These are phyloP conservation scores for Notocelia uddmanniana DNA, from an alignment of 2,888 invertebrate genomes.

Conservation along the genomic window DNA sequence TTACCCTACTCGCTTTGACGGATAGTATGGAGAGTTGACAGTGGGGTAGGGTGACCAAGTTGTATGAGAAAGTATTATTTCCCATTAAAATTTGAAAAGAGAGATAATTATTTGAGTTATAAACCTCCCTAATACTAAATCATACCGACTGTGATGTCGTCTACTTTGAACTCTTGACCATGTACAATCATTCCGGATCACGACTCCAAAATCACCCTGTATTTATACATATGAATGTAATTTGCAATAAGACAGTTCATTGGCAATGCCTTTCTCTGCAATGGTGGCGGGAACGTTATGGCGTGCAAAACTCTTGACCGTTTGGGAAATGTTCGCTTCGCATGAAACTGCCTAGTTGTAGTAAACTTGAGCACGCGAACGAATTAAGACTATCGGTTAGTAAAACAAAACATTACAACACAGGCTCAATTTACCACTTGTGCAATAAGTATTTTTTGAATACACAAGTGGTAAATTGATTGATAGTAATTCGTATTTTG, in stretches of 20 bases:
- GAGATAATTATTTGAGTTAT: too few species aligned
- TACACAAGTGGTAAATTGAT: too few species aligned
- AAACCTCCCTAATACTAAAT: too few species aligned
- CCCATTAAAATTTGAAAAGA: too few species aligned
- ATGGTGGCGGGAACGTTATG: not conserved
- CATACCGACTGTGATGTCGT: too few species aligned
- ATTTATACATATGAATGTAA: not conserved
- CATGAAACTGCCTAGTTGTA: conserved; percentile 5
- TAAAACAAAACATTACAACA: conserved; percentile 15
- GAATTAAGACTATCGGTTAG: conserved; percentile 33
- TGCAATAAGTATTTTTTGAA: not conserved
- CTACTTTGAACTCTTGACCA: too few species aligned
- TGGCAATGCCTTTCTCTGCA: not conserved
- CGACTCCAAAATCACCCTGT: too few species aligned
- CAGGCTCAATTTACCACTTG: conserved; percentile 28
- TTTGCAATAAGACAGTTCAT: not conserved
- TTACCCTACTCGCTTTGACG: too few species aligned
- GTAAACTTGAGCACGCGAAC: conserved; percentile 32
- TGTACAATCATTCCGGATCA: too few species aligned
- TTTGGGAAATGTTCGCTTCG: conserved; percentile 1
- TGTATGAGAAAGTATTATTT: too few species aligned
- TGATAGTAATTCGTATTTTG: not conserved
- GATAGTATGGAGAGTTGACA: too few species aligned
- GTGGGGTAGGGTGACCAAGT: too few species aligned
- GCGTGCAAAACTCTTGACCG: conserved; percentile 20